A percentile compares a stretch with the other conserved stretches of the same genome.
These are phyloP conservation scores for Sebastes kiyomatsui DNA, from an alignment of 2,797 vertebrate species.

Conservation along the genomic window DNA sequence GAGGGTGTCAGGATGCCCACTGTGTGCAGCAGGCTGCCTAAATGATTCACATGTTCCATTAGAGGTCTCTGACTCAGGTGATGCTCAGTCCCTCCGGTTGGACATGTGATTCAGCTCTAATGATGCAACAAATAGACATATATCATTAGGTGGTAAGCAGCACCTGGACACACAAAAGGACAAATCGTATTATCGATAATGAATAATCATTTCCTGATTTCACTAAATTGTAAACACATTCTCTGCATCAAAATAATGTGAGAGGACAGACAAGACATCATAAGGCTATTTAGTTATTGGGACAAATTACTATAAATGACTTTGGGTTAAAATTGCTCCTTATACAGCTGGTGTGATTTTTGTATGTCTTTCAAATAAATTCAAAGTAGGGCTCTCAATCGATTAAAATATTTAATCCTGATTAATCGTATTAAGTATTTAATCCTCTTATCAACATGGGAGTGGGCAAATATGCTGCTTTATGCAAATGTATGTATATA, in stretches of 20 bases:
- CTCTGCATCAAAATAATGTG: too few relatives aligned
- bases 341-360: background rate
- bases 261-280: too few relatives aligned
- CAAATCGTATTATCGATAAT: too few relatives aligned
- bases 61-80: background rate
- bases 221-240: too few relatives aligned
- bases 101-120: background rate
- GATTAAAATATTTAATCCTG: too few relatives aligned
- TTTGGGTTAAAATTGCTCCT: background rate
- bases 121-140: background rate
- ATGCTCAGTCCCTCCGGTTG: background rate
- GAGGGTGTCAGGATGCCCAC: background rate
- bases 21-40: background rate
- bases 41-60: background rate
- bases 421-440: too few relatives aligned
- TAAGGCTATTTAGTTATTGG: background rate
- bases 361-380: background rate
- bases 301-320: background rate
- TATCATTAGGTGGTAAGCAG: too few relatives aligned
- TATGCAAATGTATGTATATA: too few relatives aligned
- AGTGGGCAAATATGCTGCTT: too few relatives aligned
- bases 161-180: too few relatives aligned
- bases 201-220: too few relatives aligned
- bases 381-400: background rate
- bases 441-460: too few relatives aligned